These are phyloP conservation scores for Drosophila parabipectinata DNA, from an alignment of 1,140 invertebrate species.

Conservation along the genomic window DNA sequence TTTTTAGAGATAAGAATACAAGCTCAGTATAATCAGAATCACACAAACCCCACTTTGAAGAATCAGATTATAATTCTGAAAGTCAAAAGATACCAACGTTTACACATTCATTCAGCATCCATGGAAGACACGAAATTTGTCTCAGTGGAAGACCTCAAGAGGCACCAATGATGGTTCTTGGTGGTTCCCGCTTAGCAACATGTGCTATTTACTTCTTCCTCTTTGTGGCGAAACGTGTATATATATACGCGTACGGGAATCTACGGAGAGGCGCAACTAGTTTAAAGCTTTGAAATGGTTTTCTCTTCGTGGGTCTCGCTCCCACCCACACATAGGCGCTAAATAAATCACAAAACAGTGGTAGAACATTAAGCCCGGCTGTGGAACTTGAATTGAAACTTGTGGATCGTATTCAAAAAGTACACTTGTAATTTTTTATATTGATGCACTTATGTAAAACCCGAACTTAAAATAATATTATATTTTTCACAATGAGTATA, in stretches of 20 bases:
- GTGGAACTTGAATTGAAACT: constrained; percentile 17
- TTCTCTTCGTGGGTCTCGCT: constrained; percentile 14
- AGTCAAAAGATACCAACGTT: too few relatives aligned
- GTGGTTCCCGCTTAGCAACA: constrained; percentile 66
- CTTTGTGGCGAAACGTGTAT: constrained; percentile 35
- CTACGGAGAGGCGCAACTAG: constrained; percentile 60
- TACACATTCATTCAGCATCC: constrained; percentile 38
- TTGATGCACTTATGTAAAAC: too few relatives aligned
- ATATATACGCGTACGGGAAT: constrained; percentile 17
- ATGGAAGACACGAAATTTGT: constrained; percentile 42
- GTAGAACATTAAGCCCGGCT: constrained; percentile 30
- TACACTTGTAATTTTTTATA: neutral
- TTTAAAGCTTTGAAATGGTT: constrained; percentile 61
- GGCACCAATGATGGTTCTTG: constrained; percentile 4
- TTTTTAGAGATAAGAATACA: neutral
- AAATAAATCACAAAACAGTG: constrained; percentile 31
- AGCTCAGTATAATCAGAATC: neutral
- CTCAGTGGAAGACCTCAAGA: constrained; percentile 16
- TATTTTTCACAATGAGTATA: too few relatives aligned
- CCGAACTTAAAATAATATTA: too few relatives aligned
- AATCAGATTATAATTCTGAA: too few relatives aligned
- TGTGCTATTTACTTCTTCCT: constrained; percentile 43
- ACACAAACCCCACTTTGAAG: too few relatives aligned
- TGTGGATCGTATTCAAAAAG: constrained; percentile 42
- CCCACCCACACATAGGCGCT: constrained; percentile 41